These are phyloP conservation scores for Monopterus albus DNA, from an alignment of 2,113 vertebrate species.

Conservation along the genomic window DNA sequence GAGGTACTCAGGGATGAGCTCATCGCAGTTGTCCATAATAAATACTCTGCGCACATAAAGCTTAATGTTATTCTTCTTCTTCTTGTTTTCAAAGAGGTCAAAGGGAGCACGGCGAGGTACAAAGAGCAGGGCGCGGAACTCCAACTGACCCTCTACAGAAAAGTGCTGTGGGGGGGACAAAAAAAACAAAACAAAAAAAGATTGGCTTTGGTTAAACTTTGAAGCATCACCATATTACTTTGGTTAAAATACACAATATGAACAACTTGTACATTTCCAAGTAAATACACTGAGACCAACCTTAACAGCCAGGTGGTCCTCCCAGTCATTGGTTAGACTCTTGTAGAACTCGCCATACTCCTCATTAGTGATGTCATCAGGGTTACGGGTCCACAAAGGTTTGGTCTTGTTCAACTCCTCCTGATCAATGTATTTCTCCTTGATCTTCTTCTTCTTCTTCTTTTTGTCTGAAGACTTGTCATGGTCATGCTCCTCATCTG, in stretches of 20 bases:
- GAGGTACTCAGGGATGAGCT: slow-evolving; percentile 95
- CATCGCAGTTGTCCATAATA: slow-evolving; percentile 98
- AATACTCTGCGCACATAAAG: slow-evolving; percentile 97
- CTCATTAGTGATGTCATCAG: slow-evolving; percentile 95
- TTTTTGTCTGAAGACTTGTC: slow-evolving; percentile 77
- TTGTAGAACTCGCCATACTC: slow-evolving; percentile 98
- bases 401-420: slow-evolving; percentile 88
- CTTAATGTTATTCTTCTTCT: slow-evolving; percentile 98
- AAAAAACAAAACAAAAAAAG: no score
- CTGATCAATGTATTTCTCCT: slow-evolving; percentile 87
- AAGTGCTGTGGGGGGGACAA: slow-evolving; percentile 94
- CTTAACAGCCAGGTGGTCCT: slow-evolving; percentile 87
- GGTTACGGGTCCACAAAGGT: slow-evolving; percentile 94
- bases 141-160: slow-evolving; percentile 96
- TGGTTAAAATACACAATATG: not conserved
- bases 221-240: not conserved
- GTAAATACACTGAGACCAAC: slow-evolving; percentile 45
- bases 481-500: slow-evolving; percentile 83
- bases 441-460: slow-evolving; percentile 87
- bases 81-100: slow-evolving; percentile 94
- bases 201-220: not conserved
- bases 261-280: no score
- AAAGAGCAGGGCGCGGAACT: slow-evolving; percentile 94
- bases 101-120: slow-evolving; percentile 93
- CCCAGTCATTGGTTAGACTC: slow-evolving; percentile 90